A percentile compares a stretch with the other conserved stretches of the same genome.
These are phyloP conservation scores for Squalus acanthias DNA, from an alignment of 2,797 vertebrate genomes.

Conservation along the genomic window DNA sequence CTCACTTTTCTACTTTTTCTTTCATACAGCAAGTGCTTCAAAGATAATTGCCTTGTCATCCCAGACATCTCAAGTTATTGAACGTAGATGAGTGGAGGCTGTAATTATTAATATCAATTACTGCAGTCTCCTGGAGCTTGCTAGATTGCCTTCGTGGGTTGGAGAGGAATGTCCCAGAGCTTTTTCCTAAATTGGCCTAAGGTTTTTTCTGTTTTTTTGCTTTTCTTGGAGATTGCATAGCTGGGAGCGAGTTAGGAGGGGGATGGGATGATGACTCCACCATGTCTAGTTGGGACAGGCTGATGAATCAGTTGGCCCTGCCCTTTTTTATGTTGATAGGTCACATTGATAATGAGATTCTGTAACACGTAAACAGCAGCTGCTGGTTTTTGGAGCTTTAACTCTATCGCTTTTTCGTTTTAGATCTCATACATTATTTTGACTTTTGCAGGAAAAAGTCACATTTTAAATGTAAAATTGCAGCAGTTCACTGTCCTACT, in stretches of 20 bases:
- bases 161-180: background rate
- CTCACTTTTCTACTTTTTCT: background rate
- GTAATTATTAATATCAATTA: background rate
- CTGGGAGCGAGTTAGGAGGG: background rate
- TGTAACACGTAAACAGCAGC: background rate
- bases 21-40: background rate
- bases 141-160: background rate
- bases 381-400: background rate
- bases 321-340: background rate
- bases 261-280: background rate
- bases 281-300: background rate
- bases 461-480: background rate
- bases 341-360: background rate
- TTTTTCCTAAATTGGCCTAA: background rate
- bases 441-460: no score
- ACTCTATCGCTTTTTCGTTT: background rate
- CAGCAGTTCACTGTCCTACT: background rate
- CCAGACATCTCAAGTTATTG: background rate
- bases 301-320: background rate
- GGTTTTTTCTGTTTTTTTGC: background rate
- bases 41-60: background rate
- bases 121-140: background rate
- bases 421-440: background rate
- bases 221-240: background rate
- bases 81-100: background rate